phyloP scores from a whole-genome alignment of 1,140 invertebrate genomes.

The Aphelenchoides avenae region DNA sequence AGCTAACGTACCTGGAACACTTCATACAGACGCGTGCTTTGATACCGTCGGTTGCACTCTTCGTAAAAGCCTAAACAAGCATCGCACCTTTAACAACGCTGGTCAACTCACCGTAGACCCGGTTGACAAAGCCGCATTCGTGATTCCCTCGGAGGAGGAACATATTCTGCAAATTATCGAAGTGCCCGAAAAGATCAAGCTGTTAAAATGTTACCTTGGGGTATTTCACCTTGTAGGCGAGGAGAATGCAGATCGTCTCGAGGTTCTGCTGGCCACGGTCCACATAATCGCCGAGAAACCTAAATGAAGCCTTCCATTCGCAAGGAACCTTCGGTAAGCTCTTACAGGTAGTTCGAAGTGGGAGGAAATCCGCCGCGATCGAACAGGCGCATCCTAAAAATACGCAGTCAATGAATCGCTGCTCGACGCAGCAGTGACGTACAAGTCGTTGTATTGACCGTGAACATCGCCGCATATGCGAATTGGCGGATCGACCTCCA shows the following conservation, averaged over 20 bases:
- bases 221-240: constrained; percentile 94
- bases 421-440: too few species aligned
- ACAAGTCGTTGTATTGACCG: too few species aligned
- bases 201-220: too few species aligned
- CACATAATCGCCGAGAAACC: constrained; percentile 90
- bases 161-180: too few species aligned
- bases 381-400: constrained; percentile 90
- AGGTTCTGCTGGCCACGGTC: constrained; percentile 76
- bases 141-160: constrained; percentile 69
- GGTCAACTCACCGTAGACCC: constrained; percentile 67
- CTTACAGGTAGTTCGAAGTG: constrained; percentile 96
- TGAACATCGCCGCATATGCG: constrained; percentile 16
- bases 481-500: constrained; percentile 19
- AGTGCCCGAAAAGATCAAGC: too few species aligned
- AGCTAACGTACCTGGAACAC: constrained; percentile 22
- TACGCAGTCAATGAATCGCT: too few species aligned
- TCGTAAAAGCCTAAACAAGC: too few species aligned
- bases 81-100: too few species aligned
- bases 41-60: constrained; percentile 61
- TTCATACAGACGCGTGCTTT: constrained; percentile 38
- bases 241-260: constrained; percentile 67
- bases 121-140: constrained; percentile 68
- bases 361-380: constrained; percentile 98
- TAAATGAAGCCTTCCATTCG: too few species aligned
- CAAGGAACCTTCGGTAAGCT: too few species aligned